These are phyloP conservation scores for Oryzias dopingdopingensis DNA, from an alignment of 2,797 vertebrate species.

Conservation along the genomic window DNA sequence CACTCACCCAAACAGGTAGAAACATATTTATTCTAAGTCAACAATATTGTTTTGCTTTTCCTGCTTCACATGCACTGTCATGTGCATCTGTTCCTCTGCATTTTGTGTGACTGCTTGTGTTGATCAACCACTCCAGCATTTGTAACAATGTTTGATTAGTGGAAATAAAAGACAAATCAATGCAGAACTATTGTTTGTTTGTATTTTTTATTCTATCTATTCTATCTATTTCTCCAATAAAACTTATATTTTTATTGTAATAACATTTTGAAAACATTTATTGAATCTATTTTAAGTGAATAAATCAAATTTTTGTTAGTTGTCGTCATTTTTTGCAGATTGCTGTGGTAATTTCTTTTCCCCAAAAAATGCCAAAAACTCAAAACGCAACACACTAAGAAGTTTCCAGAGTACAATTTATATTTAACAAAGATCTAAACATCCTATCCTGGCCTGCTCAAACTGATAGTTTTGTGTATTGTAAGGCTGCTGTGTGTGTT, in stretches of 20 bases:
- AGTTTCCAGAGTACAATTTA: no score
- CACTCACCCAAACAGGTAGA: constrained; percentile 6
- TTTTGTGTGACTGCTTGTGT: constrained; percentile 27
- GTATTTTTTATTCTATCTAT: constrained; percentile 11
- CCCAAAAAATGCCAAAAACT: no score
- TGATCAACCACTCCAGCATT: constrained; percentile 40
- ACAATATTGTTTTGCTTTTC: constrained; percentile 12
- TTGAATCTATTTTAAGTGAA: no score
- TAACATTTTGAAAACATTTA: no score
- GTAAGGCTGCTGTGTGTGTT: constrained; percentile 36
- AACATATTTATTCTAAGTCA: constrained; percentile 21
- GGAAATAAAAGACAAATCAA: constrained; percentile 62
- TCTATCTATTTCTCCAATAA: no score
- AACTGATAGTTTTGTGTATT: constrained; percentile 32
- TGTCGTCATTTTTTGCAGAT: no score
- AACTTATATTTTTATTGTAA: no score
- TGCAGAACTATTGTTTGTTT: constrained; percentile 40
- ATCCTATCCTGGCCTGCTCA: no score
- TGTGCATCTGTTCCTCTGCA: constrained; percentile 16
- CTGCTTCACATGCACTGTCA: constrained; percentile 28
- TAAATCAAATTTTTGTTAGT: no score
- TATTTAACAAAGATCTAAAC: no score
- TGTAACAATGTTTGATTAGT: constrained; percentile 37
- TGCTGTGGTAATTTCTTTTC: no score
- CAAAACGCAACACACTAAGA: no score